phyloP scores from a whole-genome alignment of 2,113 vertebrate genomes.

The Nesogale talazaci region DNA sequence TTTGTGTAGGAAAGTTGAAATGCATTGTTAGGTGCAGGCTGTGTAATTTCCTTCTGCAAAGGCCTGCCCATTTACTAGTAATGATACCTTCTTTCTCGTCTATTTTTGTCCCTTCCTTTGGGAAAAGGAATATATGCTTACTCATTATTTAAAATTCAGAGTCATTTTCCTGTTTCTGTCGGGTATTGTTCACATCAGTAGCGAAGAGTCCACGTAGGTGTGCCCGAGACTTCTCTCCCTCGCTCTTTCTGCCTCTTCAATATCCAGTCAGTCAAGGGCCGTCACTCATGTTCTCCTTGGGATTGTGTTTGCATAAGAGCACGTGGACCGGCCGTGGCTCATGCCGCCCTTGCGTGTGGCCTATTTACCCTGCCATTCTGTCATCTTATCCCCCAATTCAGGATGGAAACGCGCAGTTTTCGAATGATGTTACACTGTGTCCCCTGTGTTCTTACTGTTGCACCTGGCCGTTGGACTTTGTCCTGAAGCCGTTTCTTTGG shows the following conservation, averaged over 20 bases:
- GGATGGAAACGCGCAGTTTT: not conserved
- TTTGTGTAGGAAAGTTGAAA: conserved; percentile 46
- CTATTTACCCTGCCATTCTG: not conserved
- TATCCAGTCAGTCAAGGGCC: not conserved
- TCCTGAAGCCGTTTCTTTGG: conserved; percentile 17
- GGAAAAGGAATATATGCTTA: conserved; percentile 79
- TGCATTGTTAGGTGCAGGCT: conserved; percentile 68
- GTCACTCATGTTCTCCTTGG: not conserved
- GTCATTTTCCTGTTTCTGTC: conserved; percentile 76
- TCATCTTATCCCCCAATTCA: not conserved
- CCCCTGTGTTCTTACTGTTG: conserved; percentile 16
- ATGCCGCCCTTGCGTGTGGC: not conserved
- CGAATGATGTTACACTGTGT: not conserved
- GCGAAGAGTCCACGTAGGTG: conserved; percentile 15
- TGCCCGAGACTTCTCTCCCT: not conserved
- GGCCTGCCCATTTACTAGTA: conserved; percentile 76
- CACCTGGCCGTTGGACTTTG: not conserved
- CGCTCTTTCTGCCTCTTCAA: not conserved
- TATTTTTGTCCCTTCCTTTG: conserved; percentile 83
- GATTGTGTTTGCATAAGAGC: conserved; percentile 3
- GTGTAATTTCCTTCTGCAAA: conserved; percentile 78
- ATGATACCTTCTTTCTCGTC: conserved; percentile 79
- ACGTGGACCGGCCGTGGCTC: not conserved
- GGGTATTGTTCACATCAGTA: conserved; percentile 54
- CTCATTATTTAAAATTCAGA: conserved; percentile 76